phyloP scores from a whole-genome alignment of 2,113 vertebrate species.

The Diglossa brunneiventris region DNA sequence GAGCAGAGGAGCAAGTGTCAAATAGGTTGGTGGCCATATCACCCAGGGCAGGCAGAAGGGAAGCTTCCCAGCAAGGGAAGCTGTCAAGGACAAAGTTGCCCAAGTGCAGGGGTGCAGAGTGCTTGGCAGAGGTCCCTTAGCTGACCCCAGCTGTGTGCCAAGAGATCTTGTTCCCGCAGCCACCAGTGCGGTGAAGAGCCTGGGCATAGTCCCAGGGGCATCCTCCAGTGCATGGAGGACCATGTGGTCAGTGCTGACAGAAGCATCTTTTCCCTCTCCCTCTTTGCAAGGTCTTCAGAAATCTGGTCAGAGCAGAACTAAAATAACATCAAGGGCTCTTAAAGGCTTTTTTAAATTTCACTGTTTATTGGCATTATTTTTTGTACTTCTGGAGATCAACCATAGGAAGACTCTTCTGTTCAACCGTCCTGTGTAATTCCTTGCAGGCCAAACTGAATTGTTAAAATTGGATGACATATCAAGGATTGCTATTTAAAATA shows the following conservation, averaged over 20 bases:
- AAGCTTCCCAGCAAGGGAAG: not conserved
- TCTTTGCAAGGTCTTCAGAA: not conserved
- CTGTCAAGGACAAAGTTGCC: not conserved
- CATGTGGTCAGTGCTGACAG: not conserved
- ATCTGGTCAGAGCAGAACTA: not conserved
- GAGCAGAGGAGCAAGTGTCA: not conserved
- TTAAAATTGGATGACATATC: not conserved
- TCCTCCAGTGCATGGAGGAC: not conserved
- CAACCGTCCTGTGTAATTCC: not conserved
- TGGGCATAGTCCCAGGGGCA: not conserved
- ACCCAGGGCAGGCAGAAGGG: not conserved
- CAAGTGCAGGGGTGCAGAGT: not conserved
- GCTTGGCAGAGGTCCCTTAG: not conserved
- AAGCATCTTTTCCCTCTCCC: not conserved
- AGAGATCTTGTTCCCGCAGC: not conserved
- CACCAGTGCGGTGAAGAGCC: not conserved
- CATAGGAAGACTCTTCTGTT: not conserved
- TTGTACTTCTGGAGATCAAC: not conserved
- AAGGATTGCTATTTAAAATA: not conserved
- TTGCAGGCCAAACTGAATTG: not conserved
- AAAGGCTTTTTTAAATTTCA: not conserved
- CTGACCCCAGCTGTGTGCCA: not conserved
- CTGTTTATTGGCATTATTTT: not conserved
- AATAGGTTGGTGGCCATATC: not conserved
- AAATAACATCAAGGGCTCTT: not conserved